Evolutionary conservation across 2,888 invertebrate genomes (phyloP).

Genomic region (Cerastoderma edule): DNA sequence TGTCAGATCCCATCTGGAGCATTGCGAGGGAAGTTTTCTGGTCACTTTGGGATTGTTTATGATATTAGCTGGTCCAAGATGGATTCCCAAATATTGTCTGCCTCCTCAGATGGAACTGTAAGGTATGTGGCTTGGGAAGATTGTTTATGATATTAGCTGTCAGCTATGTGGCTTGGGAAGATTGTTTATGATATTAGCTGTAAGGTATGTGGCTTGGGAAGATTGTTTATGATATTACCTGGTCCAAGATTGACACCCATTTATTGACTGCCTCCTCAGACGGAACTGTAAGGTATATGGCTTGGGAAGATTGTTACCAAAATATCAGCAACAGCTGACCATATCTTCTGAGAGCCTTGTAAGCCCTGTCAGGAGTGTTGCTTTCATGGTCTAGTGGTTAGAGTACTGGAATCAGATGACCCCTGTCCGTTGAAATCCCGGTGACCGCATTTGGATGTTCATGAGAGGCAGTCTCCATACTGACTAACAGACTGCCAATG

Average conservation of each 20-base stretch:
- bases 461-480: too few relatives aligned
- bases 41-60: constrained; percentile 88
- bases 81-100: constrained; percentile 86
- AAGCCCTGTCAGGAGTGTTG: too few relatives aligned
- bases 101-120: constrained; percentile 89
- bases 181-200: too few relatives aligned
- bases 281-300: constrained; percentile 86
- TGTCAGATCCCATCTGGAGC: constrained; percentile 85
- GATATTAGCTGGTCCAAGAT: constrained; percentile 87
- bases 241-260: constrained; percentile 86
- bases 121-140: constrained; percentile 72
- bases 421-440: too few relatives aligned
- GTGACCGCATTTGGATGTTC: too few relatives aligned
- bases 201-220: constrained; percentile 78
- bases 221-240: constrained; percentile 88
- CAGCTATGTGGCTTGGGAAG: too few relatives aligned
- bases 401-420: too few relatives aligned
- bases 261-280: constrained; percentile 89
- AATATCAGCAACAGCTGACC: too few relatives aligned
- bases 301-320: background rate
- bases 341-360: too few relatives aligned
- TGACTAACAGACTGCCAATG: too few relatives aligned
- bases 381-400: too few relatives aligned
- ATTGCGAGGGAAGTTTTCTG: constrained; percentile 84
- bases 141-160: constrained; percentile 5